Evolutionary conservation across 2,888 invertebrate species (phyloP), one percentile per base, ranked within the genome.

Genomic region (Macrosiphum euphorbiae): DNA sequence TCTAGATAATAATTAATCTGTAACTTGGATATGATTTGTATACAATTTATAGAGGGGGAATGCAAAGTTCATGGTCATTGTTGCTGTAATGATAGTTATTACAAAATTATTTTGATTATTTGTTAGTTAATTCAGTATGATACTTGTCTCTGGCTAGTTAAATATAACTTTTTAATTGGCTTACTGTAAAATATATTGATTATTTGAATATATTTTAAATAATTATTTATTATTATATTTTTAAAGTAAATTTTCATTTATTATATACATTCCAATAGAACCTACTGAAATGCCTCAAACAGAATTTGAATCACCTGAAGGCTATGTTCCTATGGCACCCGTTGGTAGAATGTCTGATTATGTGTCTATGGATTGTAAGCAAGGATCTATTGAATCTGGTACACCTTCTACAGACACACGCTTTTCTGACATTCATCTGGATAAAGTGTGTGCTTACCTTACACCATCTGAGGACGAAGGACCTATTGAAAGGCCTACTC

Each of bases 341-440:
- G 78, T 90, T 61, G 67, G 86, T 50, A 94, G 28, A 90, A 86
- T 95, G 95, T 94, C 92, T 94, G 86, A 94, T 94, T 94, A 91
- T 92, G 94, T 92, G 2, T 44, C 91, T 3, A 94, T 92, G 92
- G 88, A 92, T 44, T 94, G 92, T 94, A 92, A 94, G 84, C 88
- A 88, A 91, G n/a, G 55, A 95, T 98, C 98, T 90, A 97, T 97
- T 44, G 97, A 97, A 91, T 98, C 97, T 94, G 98, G 97, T 85
- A 98, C 98, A 24, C 98, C 98, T n/a, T 97, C 98, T 89, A 97
- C 98, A 0, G 98, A 98, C 95, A 96, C 97, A 86, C 96, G 97
- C 91, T 97, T 98, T 95, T 97, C 97, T 90, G 98, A 98, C 95
- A 98, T 97, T 96, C 97, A 97, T 95, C 96, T 98, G 90, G 98